phyloP scores from a whole-genome alignment of 2,113 vertebrate species.

The Eurystomus gularis region DNA sequence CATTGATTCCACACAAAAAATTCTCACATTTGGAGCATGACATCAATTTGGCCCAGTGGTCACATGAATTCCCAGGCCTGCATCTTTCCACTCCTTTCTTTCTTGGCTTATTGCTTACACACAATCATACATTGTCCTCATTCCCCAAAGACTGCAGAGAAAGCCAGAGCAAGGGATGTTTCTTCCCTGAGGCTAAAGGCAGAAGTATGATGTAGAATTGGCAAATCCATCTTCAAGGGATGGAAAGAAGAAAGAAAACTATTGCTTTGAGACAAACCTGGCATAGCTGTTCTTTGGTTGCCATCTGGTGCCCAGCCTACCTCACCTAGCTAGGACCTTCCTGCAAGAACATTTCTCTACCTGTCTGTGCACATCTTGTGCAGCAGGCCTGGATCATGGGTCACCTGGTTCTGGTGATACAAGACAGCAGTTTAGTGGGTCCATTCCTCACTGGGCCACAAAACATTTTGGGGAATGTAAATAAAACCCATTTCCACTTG shows the following conservation, averaged over 20 bases:
- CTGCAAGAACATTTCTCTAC: background rate
- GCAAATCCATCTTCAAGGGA: background rate
- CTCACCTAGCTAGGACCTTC: background rate
- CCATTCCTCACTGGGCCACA: background rate
- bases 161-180: background rate
- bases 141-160: background rate
- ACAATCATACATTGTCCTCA: background rate
- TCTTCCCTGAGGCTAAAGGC: background rate
- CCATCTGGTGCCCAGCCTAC: background rate
- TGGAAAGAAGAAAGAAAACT: background rate
- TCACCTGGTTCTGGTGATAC: background rate
- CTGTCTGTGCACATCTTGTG: background rate
- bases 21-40: background rate
- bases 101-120: background rate
- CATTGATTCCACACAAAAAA: background rate
- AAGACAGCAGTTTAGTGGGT: background rate
- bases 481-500: background rate
- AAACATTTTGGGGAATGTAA: background rate
- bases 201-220: background rate
- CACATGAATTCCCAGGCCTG: background rate
- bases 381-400: background rate
- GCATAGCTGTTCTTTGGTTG: background rate
- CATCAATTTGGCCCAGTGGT: background rate
- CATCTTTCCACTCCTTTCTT: background rate
- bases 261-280: background rate